phyloP scores from a whole-genome alignment of 30 jellyfish, hydroid and myxozoan species.

The Aurelia aurita complex sp. Pacific region DNA sequence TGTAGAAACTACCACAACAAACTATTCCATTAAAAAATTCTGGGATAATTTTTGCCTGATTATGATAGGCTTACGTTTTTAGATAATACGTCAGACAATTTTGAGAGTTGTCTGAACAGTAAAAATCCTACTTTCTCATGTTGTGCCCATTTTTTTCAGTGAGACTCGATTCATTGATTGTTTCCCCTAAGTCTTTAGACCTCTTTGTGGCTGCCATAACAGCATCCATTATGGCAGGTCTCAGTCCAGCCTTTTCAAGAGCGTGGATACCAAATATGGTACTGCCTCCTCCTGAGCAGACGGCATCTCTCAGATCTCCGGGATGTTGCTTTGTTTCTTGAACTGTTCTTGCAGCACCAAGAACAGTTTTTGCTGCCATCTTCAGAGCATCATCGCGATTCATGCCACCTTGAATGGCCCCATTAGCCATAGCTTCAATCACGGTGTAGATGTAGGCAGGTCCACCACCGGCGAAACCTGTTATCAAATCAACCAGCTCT shows the following conservation, averaged over 20 bases:
- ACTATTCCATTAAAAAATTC: too few relatives aligned
- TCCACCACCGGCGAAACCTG: constrained; percentile 99
- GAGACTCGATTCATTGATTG: background rate
- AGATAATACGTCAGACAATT: too few relatives aligned
- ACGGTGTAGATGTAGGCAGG: constrained; percentile 96
- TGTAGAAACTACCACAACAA: too few relatives aligned
- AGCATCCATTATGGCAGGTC: constrained; percentile 94
- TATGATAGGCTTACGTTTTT: too few relatives aligned
- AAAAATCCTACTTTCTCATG: background rate
- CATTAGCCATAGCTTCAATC: constrained; percentile 99
- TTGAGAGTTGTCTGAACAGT: too few relatives aligned
- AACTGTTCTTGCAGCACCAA: constrained; percentile 98
- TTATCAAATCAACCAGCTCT: constrained; percentile 85
- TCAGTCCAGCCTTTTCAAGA: constrained; percentile 88
- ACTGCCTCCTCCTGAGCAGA: constrained; percentile 99
- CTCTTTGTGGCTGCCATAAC: constrained; percentile 89
- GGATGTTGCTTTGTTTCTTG: constrained; percentile 95
- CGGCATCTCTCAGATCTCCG: constrained; percentile 98
- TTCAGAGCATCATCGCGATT: constrained; percentile 92
- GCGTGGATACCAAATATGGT: constrained; percentile 95
- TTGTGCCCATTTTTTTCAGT: too few relatives aligned
- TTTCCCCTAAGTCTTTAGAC: constrained; percentile 85
- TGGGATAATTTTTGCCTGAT: too few relatives aligned
- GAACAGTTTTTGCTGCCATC: constrained; percentile 97
- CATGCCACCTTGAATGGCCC: constrained; percentile 99